Conservation (phyloP, 2,797 vertebrate genomes). For the Lemur catta region DNA sequence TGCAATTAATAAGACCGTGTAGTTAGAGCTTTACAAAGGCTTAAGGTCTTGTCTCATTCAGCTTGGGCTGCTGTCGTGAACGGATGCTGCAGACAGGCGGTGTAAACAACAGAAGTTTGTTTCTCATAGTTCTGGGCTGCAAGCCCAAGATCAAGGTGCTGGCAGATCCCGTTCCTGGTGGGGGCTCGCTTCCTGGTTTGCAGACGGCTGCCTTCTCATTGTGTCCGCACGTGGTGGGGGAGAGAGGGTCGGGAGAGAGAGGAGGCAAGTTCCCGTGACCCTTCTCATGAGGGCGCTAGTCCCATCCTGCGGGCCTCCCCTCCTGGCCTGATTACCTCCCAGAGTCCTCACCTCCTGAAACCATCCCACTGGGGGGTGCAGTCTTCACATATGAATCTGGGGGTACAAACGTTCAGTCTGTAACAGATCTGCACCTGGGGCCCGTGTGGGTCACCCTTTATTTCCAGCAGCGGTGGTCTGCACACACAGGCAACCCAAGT, state of each 20-base stretch:
- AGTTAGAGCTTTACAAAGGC: background rate
- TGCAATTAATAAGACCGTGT: rapidly evolving
- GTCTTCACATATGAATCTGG: background rate
- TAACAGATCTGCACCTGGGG: too few relatives aligned
- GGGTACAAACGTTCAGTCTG: background rate
- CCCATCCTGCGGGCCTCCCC: background rate
- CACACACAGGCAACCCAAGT: background rate
- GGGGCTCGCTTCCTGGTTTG: background rate
- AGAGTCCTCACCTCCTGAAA: background rate
- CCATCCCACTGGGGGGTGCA: background rate
- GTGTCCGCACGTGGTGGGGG: background rate
- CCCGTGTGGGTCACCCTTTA: background rate
- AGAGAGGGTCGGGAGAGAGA: too few relatives aligned
- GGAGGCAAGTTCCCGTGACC: background rate
- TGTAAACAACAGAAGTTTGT: too few relatives aligned
- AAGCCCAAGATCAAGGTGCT: background rate
- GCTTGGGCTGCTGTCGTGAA: background rate
- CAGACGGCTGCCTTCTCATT: background rate
- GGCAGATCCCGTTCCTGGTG: too few relatives aligned
- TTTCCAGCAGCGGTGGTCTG: rapidly evolving
- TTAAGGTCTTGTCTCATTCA: background rate
- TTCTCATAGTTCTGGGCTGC: background rate
- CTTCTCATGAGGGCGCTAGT: background rate
- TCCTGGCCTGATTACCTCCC: background rate
- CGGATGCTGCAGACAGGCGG: too few relatives aligned